Base-by-base conservation (phyloP, 2,797 vertebrate species). In the Chromobotia macracanthus region DNA sequence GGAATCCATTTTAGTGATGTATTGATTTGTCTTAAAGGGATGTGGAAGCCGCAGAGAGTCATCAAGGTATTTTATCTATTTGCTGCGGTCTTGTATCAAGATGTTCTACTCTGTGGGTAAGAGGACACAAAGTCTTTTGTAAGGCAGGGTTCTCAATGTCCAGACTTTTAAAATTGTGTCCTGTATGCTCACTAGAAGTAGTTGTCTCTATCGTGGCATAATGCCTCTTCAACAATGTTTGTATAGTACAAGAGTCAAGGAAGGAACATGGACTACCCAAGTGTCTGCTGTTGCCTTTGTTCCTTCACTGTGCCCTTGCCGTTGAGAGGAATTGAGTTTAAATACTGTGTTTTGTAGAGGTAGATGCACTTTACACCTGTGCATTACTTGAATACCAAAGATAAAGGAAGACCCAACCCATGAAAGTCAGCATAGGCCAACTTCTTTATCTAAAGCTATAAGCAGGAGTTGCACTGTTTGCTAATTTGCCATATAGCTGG, bases 1-100 rank as follows among this genome's bases (percentile, higher is more conserved):
- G 65, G 87, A 90, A 91, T 91, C 90, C 89, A 91, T 93, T 91
- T 90, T 89, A 87, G 87, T 91, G 90, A 93, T 89, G 87, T 87
- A 92, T 91, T 60, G 91, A 92, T 92, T 90, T 88, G 87, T 88
- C 48, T 55, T 86, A 85, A 84, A 65, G 8, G 81, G 84, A 72
- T 66, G 7, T 31, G 21, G 23, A 56, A 66, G 31, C 19, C 6
- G 0, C 38, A 18, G 50, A 67, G 48, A 23, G 44, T 16, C 60
- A 51, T 18, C 0, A 5, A 55, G 63, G 19, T 67, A 3, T 28
- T 56, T 76, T 19, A 76, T 76, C 35, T 23, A 2, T 76, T 10
- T 55, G 46, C 28, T 65, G 58, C 31, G 58, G 58, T 61, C 58
- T 58, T 61, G 23, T 53, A 16, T 38, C 10, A 65, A n/a, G 15